A percentile compares a stretch with the other conserved stretches of the same genome.
Evolutionary conservation across 2,888 invertebrate species (phyloP).

Genomic region (Eugnorisma glareosa): DNA sequence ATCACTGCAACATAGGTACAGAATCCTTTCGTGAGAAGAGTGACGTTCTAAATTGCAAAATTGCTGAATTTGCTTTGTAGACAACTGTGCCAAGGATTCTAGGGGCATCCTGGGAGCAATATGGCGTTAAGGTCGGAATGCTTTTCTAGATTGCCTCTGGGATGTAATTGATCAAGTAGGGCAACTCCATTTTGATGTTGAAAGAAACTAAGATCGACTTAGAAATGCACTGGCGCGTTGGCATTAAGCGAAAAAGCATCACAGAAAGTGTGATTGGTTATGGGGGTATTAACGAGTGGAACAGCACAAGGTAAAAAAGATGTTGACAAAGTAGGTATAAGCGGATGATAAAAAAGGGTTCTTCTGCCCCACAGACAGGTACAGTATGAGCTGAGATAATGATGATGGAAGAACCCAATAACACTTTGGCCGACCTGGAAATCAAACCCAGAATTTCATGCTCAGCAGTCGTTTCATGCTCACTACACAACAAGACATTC

Average conservation of each 20-base stretch:
- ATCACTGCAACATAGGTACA: slow-evolving; percentile 23
- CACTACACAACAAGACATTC: background rate
- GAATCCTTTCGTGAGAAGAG: background rate
- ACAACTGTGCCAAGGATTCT: background rate
- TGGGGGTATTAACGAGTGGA: too few relatives aligned
- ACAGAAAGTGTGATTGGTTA: background rate
- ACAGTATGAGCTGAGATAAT: background rate
- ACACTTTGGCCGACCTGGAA: background rate
- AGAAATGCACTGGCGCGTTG: background rate
- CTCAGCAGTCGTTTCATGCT: too few relatives aligned
- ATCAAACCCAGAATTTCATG: background rate
- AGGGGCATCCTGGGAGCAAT: background rate
- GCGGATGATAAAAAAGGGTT: background rate
- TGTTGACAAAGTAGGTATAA: background rate
- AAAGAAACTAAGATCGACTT: background rate
- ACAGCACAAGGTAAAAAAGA: background rate
- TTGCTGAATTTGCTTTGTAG: slow-evolving; percentile 25
- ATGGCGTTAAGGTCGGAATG: background rate
- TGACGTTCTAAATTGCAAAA: slow-evolving; percentile 19
- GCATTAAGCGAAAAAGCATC: background rate
- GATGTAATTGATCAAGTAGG: background rate
- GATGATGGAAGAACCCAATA: background rate
- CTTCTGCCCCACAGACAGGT: background rate
- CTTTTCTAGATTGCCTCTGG: background rate
- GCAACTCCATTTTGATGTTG: background rate